These are phyloP conservation scores for Notamacropus eugenii DNA, from an alignment of 2,797 vertebrate genomes.

Conservation along the genomic window DNA sequence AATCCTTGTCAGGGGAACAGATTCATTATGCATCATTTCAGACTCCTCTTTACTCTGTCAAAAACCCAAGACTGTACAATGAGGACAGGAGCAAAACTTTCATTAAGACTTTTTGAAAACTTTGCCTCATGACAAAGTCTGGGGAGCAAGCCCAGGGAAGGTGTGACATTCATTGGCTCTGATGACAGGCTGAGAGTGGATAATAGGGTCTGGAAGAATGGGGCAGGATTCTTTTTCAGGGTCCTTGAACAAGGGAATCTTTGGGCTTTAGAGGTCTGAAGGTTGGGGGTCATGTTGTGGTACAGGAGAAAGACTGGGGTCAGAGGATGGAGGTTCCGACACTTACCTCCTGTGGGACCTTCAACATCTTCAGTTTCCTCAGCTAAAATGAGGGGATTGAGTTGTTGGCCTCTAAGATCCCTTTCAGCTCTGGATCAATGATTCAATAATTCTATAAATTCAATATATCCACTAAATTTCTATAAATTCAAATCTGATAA, in stretches of 20 bases:
- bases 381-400: background rate
- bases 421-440: background rate
- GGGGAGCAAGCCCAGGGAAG: slow-evolving; percentile 4
- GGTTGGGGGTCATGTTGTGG: background rate
- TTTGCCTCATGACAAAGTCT: background rate
- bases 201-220: background rate
- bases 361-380: background rate
- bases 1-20: slow-evolving; percentile 47
- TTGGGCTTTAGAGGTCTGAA: background rate
- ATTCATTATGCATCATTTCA: slow-evolving; percentile 53
- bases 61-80: slow-evolving; percentile 24
- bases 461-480: background rate
- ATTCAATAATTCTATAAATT: rapidly evolving
- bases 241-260: background rate
- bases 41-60: slow-evolving; percentile 15
- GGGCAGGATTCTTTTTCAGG: background rate
- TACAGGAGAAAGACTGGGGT: background rate
- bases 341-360: background rate
- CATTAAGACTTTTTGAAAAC: slow-evolving; percentile 53
- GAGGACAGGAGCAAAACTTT: slow-evolving; percentile 35
- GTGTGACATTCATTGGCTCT: background rate
- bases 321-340: background rate
- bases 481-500: background rate
- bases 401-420: background rate
- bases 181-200: background rate